Percentiles rank a stretch among this genome's conserved stretches.
Conservation (phyloP, 2,797 vertebrate genomes). For the Holocentrus rufus region DNA sequence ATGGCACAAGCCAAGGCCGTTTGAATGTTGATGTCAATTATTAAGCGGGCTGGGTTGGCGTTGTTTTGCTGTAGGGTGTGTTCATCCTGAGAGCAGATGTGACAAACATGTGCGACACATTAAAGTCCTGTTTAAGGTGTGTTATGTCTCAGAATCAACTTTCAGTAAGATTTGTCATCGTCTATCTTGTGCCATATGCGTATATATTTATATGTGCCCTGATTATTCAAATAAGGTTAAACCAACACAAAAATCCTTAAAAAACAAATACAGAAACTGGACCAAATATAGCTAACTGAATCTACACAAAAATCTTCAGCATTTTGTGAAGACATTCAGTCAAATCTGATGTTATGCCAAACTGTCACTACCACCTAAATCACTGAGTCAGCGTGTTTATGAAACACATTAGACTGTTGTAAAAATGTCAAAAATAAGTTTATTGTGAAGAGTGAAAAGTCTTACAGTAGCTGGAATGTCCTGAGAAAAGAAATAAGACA, state of each 20-base stretch:
- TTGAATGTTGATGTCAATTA: neutral
- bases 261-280: no score
- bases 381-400: neutral
- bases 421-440: slow-evolving; percentile 1
- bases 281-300: no score
- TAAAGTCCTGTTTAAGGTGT: no score
- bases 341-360: neutral
- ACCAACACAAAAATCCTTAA: no score
- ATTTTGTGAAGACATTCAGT: no score
- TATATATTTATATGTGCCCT: no score
- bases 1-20: neutral
- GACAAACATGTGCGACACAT: neutral
- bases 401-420: neutral
- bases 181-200: no score
- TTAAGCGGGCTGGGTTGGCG: neutral
- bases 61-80: neutral
- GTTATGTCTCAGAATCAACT: no score
- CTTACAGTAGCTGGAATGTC: slow-evolving; percentile 27
- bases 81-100: neutral
- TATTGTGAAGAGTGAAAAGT: slow-evolving; percentile 7
- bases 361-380: neutral
- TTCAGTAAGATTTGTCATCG: no score
- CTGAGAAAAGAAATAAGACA: neutral
- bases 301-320: no score
- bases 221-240: no score